These are phyloP conservation scores for Engystomops pustulosus DNA, from an alignment of 2,113 vertebrate genomes.

Conservation along the genomic window DNA sequence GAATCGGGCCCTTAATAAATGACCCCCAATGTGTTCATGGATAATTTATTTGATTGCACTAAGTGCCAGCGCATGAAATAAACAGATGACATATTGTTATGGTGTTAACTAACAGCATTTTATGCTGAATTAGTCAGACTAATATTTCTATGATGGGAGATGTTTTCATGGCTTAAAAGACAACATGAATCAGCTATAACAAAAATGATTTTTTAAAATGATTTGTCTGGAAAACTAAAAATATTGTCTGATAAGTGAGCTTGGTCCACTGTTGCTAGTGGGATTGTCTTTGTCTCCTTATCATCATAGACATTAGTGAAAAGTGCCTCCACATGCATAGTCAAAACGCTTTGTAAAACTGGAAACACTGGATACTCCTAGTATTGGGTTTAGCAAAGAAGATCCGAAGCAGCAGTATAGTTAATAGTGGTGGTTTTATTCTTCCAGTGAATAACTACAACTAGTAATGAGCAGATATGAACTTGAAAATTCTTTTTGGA, in stretches of 20 bases:
- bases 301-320: not conserved
- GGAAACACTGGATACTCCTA: not conserved
- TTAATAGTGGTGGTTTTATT: too few species aligned
- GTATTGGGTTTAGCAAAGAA: not conserved
- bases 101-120: slow-evolving; percentile 2
- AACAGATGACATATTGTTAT: slow-evolving; percentile 9
- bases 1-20: too few species aligned
- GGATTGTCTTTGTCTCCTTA: not conserved
- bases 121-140: slow-evolving; percentile 27
- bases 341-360: not conserved
- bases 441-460: too few species aligned
- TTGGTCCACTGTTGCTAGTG: too few species aligned
- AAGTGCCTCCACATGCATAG: not conserved
- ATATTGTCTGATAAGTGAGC: too few species aligned
- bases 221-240: too few species aligned
- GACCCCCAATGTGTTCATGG: not conserved
- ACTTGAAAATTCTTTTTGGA: too few species aligned
- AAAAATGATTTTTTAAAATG: not conserved
- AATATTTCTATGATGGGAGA: slow-evolving; percentile 1
- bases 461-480: too few species aligned
- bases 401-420: too few species aligned
- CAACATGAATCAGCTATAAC: not conserved
- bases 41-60: slow-evolving; percentile 28
- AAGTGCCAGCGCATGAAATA: slow-evolving; percentile 18
- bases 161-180: not conserved